Percentiles rank a stretch among this genome's conserved stretches.
phyloP scores from a whole-genome alignment of 2,888 invertebrate genomes.

The Adelphocoris suturalis region DNA sequence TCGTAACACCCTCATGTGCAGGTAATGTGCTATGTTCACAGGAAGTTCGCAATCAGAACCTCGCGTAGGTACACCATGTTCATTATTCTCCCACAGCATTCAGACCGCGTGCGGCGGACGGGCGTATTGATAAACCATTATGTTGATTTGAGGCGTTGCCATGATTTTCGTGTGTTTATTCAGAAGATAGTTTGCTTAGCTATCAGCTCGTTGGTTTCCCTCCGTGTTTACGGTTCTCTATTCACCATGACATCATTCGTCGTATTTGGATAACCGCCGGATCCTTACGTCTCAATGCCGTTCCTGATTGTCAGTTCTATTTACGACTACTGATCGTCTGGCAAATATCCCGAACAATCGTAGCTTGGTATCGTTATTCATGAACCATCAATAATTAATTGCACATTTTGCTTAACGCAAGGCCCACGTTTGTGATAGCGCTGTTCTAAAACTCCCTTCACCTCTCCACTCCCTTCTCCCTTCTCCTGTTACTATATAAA shows the following conservation, averaged over 20 bases:
- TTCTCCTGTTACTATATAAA: no score
- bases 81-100: background rate
- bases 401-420: no score
- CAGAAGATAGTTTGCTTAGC: slow-evolving; percentile 16
- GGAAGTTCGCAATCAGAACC: no score
- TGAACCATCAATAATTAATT: background rate
- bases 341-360: background rate
- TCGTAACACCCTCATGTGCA: no score
- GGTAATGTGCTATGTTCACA: no score
- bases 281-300: slow-evolving; percentile 17
- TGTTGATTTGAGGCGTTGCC: slow-evolving; percentile 2
- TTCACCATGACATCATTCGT: slow-evolving; percentile 7
- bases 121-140: slow-evolving; percentile 4
- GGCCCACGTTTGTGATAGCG: no score
- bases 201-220: background rate
- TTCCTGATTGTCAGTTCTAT: background rate
- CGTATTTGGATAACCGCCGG: background rate
- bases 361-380: background rate
- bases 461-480: no score
- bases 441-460: no score
- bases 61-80: no score
- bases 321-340: background rate
- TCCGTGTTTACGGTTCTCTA: background rate
- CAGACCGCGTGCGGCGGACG: background rate
- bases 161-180: slow-evolving; percentile 24